Evolutionary conservation across 2,888 invertebrate species (phyloP).

Genomic region (Lagria hirta): DNA sequence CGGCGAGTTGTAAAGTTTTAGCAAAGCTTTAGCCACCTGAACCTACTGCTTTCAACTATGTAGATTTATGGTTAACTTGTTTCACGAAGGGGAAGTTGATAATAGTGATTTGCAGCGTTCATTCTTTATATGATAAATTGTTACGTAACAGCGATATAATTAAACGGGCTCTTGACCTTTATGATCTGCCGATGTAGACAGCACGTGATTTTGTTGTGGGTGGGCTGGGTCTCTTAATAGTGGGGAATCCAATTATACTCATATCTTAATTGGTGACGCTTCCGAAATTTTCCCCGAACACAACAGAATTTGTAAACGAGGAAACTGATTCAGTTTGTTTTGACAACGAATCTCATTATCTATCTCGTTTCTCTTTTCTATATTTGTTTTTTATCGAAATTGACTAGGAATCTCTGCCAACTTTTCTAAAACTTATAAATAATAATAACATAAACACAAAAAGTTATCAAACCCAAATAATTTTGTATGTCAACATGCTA

Average conservation of each 20-base stretch:
- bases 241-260: slow-evolving; percentile 29
- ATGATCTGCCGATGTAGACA: slow-evolving; percentile 42
- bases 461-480: too few species aligned
- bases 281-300: slow-evolving; percentile 27
- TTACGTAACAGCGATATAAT: slow-evolving; percentile 41
- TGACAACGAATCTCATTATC: too few species aligned
- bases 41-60: too few species aligned
- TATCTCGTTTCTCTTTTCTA: background rate
- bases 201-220: slow-evolving; percentile 45
- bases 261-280: slow-evolving; percentile 29
- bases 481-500: too few species aligned
- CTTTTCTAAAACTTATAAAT: too few species aligned
- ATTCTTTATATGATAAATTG: slow-evolving; percentile 28
- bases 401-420: too few species aligned
- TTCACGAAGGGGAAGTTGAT: too few species aligned
- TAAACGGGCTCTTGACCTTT: slow-evolving; percentile 45
- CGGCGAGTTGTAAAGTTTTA: too few species aligned
- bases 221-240: slow-evolving; percentile 31
- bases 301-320: slow-evolving; percentile 24
- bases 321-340: slow-evolving; percentile 8
- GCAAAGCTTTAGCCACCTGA: too few species aligned
- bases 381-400: background rate
- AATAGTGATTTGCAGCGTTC: slow-evolving; percentile 1
- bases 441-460: too few species aligned
- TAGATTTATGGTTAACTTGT: too few species aligned